Base-by-base conservation (phyloP, 2,888 invertebrate species). In the Oxystoma pomonae region DNA sequence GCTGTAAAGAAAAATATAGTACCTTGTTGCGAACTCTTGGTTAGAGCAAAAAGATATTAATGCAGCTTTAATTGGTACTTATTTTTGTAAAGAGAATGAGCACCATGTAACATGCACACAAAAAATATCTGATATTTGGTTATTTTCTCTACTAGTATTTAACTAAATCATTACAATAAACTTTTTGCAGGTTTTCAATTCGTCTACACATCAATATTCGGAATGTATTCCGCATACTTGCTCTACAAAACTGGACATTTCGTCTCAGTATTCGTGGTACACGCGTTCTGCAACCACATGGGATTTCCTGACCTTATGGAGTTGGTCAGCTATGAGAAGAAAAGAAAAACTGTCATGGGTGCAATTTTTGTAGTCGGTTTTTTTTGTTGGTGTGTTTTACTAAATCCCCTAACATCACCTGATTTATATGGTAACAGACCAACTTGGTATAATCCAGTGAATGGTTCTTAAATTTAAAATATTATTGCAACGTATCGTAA, bases 261-360 rank as follows among this genome's bases (percentile, higher is more conserved):
- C 72, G 83, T 90, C 17, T 93, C 96, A 0, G 92, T 95, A 1
- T 87, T 96, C 71, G 80, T 94, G 16, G 95, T 91, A 1, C 98
- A 98, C 79, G 90, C 94, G 35, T 96, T 96, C 79, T 98, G 98
- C 81, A 98, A 98, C 80, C 92, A 94, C 80, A 96, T 98, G 94
- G 97, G 97, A 5, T 91, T 97, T 75, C 97, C 97, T 0, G 92
- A 96, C 78, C 84, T 97, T 68, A 83, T 84, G 1, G 94, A 91
- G 75, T 81, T 92, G 1, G 76, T 85, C 64, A 84, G 84, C 19
- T 87, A 86, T 72, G 80, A 83, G 69, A 81, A 73, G 21, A 68
- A 67, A 2, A 85, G 89, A 70, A 85, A 90, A 69, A 77, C 84
- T 16, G 77, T 89, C 20, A 84, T 93, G 1, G 82, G 88, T 20